Evolutionary conservation across 2,888 invertebrate species (phyloP), one percentile per base, ranked within the genome.

Genomic region (Axea sp.): DNA sequence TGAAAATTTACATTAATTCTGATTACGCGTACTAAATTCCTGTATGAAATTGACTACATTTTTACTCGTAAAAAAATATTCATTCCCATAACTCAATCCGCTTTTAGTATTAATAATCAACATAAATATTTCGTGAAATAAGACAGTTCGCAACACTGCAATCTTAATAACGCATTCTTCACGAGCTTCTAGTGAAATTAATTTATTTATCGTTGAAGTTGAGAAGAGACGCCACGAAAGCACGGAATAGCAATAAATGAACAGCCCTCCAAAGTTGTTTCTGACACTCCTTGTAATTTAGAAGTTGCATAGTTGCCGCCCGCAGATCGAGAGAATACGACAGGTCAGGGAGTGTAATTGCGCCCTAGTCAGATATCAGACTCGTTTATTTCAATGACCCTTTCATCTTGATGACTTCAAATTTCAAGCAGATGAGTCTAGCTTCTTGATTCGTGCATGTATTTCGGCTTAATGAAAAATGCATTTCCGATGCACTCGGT

Each of bases 261-360:
- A 62, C 73, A 73, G 60, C 41, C 57, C 67, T 49, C 59, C 30
- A 43, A 73, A 73, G 67, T 73, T 73, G 67, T 53, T 67, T 60
- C 73, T 73, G 73, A 73, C 73, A 68, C 62, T 73, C 68, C 67
- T 57, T 62, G 73, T 60, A 65, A 73, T 62, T 62, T 60, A 55
- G 73, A 73, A 73, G 67, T 73, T 68, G 47, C 73, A 57, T 55
- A 68, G 73, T 68, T 73, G 57, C 67, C 68, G 41, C 15, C 62
- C 73, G 57, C 73, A 73, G 73, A 73, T 73, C 62, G 55, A 51
- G 62, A 41, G 65, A 57, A 73, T 73, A 73, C 73, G 68, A 68
- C 73, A 68, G 73, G 59, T 68, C 62, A 47, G 73, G 73, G 55
- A 60, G n/a, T 47, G 33, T 73, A 73, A 73, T 73, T 73, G 67